Evolutionary conservation across 2,797 vertebrate species (phyloP).

Genomic region (Acanthurus lineatus): DNA sequence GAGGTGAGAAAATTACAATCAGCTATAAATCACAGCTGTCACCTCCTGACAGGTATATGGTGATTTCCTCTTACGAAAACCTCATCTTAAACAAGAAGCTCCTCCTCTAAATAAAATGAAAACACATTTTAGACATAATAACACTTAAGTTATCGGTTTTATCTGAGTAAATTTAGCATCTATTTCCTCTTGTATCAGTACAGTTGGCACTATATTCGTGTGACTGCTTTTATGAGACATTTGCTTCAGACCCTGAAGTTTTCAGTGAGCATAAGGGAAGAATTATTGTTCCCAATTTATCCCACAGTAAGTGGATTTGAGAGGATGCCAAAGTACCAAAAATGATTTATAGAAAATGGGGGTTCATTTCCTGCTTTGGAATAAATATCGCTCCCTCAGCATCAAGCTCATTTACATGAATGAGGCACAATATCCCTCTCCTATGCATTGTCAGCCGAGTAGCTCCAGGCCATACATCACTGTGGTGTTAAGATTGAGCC

Average conservation of each 20-base stretch:
- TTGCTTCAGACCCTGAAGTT: conserved; percentile 15
- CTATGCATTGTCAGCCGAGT: conserved; percentile 50
- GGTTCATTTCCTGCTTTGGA: conserved; percentile 57
- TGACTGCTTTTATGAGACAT: conserved; percentile 21
- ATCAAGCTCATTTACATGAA: conserved; percentile 69
- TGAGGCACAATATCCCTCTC: conserved; percentile 59
- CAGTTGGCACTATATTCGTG: neutral
- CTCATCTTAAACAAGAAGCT: neutral
- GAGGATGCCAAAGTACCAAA: conserved; percentile 45
- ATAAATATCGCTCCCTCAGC: conserved; percentile 59
- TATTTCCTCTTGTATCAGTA: conserved; percentile 16
- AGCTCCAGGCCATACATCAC: conserved; percentile 54
- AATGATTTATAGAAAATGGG: conserved; percentile 59
- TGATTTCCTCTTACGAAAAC: conserved; percentile 9
- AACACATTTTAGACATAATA: conserved; percentile 5
- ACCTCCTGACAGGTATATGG: neutral
- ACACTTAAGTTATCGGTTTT: neutral
- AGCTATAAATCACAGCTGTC: conserved; percentile 33
- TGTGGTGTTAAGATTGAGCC: conserved; percentile 35
- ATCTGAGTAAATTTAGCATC: conserved; percentile 22
- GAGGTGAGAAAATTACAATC: conserved; percentile 11
- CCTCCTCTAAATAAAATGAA: conserved; percentile 3
- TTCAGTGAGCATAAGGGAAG: conserved; percentile 30
- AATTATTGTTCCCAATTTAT: conserved; percentile 56
- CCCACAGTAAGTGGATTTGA: conserved; percentile 49